Evolutionary conservation across 2,113 vertebrate species (phyloP), one percentile per base, ranked within the genome.

Genomic region (Anhinga anhinga): DNA sequence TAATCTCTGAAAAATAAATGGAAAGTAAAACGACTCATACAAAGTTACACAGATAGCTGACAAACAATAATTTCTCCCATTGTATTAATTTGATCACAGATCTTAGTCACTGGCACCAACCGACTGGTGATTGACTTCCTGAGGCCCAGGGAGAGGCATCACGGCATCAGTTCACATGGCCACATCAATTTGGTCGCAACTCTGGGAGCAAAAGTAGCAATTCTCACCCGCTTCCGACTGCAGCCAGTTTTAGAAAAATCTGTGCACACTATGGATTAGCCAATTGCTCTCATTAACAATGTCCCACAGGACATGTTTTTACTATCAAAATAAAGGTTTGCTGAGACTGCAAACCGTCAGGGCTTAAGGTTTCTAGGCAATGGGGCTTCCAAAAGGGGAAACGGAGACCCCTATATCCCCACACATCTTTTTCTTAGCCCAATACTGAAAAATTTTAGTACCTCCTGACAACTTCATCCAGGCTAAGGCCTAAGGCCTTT

Each of bases 231-330:
- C 22, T 58, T 83, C 26, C 0, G 1, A 59, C 40, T 49, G n/a
- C 62, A 88, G 63, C 15, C 69, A 40, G 9, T 71, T 95, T 92
- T 53, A 95, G 80, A 73, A 91, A 96, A 93, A 90, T 44, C 82
- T 58, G 66, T 36, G 73, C 45, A 42, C 5, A 1, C 67, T 70
- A 56, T 12, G 27, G 86, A 92, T 94, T 59, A 95, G 65, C 63
- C 91, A 81, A 58, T 11, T 73, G 80, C 50, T 86, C 55, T 81
- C 72, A 94, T 86, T 91, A 95, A 82, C 45, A n/a, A 19, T 6
- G 29, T 70, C 63, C 81, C 59, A 73, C 42, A 20, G 59, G 71
- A 80, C 5, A 6, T 26, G 13, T 15, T 83, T 49, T 15, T 23
- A 10, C 25, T 22, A 56, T 18, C 13, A 49, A 77, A 84, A 74